Conservation (phyloP, 2,113 vertebrate genomes). For the Myiagra hebetior region DNA sequence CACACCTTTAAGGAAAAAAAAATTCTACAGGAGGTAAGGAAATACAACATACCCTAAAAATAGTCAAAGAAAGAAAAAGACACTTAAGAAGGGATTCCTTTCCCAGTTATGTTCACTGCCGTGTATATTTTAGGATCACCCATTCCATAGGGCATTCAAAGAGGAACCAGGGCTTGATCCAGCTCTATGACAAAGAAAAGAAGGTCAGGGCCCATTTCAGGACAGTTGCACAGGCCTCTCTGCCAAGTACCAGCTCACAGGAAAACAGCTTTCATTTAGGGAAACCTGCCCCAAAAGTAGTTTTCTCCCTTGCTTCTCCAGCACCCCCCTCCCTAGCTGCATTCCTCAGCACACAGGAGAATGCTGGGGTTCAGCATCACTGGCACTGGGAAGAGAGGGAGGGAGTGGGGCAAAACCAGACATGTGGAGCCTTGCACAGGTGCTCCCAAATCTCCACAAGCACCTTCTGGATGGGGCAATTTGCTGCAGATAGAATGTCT, state of each 20-base stretch:
- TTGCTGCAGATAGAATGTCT: not conserved
- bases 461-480: not conserved
- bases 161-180: not conserved
- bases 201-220: not conserved
- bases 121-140: not conserved
- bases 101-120: not conserved
- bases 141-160: not conserved
- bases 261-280: not conserved
- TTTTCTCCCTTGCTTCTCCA: not conserved
- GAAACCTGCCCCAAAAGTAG: not conserved
- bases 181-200: not conserved
- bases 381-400: not conserved
- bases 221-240: not conserved
- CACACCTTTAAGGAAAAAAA: not conserved
- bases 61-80: not conserved
- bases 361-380: not conserved
- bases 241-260: not conserved
- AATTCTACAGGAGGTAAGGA: not conserved
- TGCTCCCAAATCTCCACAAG: not conserved
- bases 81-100: not conserved
- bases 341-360: not conserved
- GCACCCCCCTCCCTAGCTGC: accelerated
- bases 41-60: not conserved
- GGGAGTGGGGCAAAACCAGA: not conserved
- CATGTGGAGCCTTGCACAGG: accelerated